Percentiles rank a stretch among this genome's conserved stretches.
Conservation (phyloP, 2,888 invertebrate genomes). For the Thumatha senex region DNA sequence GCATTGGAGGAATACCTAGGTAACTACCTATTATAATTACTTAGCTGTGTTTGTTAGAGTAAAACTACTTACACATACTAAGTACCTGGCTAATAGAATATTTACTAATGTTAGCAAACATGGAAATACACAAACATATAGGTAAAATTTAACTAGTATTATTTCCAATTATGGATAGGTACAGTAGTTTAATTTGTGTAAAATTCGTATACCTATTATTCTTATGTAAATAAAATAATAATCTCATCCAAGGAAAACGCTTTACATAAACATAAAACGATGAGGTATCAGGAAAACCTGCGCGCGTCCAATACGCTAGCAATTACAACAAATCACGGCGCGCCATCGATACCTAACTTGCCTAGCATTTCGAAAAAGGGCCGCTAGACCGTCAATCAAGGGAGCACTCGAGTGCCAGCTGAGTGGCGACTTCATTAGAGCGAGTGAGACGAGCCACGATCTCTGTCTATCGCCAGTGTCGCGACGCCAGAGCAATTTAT, state of each 20-base stretch:
- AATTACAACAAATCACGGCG: conserved; percentile 73
- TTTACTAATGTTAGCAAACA: too few relatives aligned
- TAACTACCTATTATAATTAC: too few relatives aligned
- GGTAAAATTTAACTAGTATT: too few relatives aligned
- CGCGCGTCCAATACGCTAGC: conserved; percentile 41
- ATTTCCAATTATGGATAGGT: too few relatives aligned
- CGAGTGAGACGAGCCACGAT: conserved; percentile 54
- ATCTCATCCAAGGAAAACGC: conserved; percentile 3
- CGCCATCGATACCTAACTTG: conserved; percentile 64
- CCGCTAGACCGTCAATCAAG: conserved; percentile 77
- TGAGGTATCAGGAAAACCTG: conserved; percentile 36
- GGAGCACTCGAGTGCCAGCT: conserved; percentile 46
- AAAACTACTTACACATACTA: too few relatives aligned
- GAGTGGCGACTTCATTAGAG: conserved; percentile 80
- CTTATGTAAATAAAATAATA: conserved; percentile 8
- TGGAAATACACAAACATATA: too few relatives aligned
- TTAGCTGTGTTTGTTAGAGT: too few relatives aligned
- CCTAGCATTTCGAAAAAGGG: conserved; percentile 70
- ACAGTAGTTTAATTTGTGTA: too few relatives aligned
- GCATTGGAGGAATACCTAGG: too few relatives aligned
- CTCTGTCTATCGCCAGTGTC: conserved; percentile 70
- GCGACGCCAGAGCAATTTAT: conserved; percentile 82
- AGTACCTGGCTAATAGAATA: too few relatives aligned
- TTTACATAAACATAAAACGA: conserved; percentile 3
- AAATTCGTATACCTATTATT: too few relatives aligned